A percentile compares a stretch with the other conserved stretches of the same genome.
Conservation (phyloP, 2,797 vertebrate genomes). For the Acanthornis magna region DNA sequence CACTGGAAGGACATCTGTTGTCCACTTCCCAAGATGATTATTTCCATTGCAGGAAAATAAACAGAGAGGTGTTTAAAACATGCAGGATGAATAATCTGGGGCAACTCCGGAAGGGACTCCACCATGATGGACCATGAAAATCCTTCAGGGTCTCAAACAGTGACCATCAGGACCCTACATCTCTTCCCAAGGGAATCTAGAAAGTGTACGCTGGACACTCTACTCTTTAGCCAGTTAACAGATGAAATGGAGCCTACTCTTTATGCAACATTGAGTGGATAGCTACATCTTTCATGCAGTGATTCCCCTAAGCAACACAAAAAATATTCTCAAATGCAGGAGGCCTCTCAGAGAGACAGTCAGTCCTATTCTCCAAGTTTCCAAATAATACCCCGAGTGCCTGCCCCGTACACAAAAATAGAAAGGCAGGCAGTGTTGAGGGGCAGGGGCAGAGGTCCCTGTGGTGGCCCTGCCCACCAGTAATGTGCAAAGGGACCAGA, state of each 20-base stretch:
- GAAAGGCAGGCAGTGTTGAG: neutral
- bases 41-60: neutral
- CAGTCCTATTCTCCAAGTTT: neutral
- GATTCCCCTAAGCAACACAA: neutral
- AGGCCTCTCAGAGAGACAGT: neutral
- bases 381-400: neutral
- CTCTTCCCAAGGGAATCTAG: neutral
- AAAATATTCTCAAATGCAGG: neutral
- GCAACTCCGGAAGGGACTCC: neutral
- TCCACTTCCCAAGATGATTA: neutral
- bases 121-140: neutral
- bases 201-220: neutral
- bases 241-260: neutral
- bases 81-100: neutral
- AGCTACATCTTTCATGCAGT: neutral
- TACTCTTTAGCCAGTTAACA: neutral
- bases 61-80: neutral
- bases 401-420: accelerated
- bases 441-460: neutral
- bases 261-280: neutral
- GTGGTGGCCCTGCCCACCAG: no score
- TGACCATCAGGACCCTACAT: neutral
- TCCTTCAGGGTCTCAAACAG: neutral
- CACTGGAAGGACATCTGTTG: neutral
- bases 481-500: neutral